Percentiles rank a stretch among this genome's conserved stretches.
Evolutionary conservation across 1,140 invertebrate species (phyloP).

Genomic region (Euglossa dilemma): DNA sequence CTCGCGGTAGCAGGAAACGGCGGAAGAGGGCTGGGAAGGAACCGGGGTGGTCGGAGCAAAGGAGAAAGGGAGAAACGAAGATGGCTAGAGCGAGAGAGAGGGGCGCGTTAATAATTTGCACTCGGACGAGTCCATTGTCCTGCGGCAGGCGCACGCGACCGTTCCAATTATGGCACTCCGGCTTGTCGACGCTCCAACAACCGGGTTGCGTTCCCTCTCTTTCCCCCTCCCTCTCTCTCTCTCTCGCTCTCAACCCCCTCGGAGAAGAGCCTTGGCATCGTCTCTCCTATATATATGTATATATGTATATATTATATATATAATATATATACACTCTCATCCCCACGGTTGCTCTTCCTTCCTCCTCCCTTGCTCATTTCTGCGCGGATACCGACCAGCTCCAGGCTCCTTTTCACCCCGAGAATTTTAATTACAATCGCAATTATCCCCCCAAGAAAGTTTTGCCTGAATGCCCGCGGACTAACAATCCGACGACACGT

Average conservation of each 20-base stretch:
- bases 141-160: slow-evolving; percentile 77
- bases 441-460: slow-evolving; percentile 75
- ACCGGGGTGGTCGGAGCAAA: slow-evolving; percentile 32
- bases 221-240: neutral
- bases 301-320: neutral
- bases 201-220: slow-evolving; percentile 49
- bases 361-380: slow-evolving; percentile 63
- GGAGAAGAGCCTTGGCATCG: slow-evolving; percentile 6
- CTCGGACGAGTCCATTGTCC: slow-evolving; percentile 80
- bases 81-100: slow-evolving; percentile 35
- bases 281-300: slow-evolving; percentile 18
- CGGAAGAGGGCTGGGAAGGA: slow-evolving; percentile 13
- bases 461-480: slow-evolving; percentile 67
- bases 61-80: slow-evolving; percentile 27
- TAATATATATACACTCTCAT: slow-evolving; percentile 16
- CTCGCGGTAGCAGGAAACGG: slow-evolving; percentile 9
- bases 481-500: slow-evolving; percentile 70
- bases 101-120: slow-evolving; percentile 81
- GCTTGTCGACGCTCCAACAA: slow-evolving; percentile 68
- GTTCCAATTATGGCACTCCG: slow-evolving; percentile 79
- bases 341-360: slow-evolving; percentile 51
- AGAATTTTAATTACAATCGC: slow-evolving; percentile 81
- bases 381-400: slow-evolving; percentile 48
- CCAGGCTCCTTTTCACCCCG: slow-evolving; percentile 69
- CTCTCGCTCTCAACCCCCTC: slow-evolving; percentile 7